phyloP scores from a whole-genome alignment of 1,140 invertebrate genomes.

The Megathymus violae region DNA sequence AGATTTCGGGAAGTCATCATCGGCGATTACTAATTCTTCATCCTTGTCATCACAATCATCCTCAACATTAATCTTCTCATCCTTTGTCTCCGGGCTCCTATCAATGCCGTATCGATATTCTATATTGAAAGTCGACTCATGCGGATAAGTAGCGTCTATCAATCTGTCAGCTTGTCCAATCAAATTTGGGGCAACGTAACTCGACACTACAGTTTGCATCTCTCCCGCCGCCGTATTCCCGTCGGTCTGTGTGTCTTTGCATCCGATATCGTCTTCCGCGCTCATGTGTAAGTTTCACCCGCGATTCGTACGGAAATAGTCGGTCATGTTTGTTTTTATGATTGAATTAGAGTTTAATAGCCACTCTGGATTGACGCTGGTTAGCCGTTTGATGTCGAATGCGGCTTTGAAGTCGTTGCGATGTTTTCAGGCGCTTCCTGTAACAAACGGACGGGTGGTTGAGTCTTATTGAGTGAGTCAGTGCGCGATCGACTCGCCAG shows the following conservation, averaged over 20 bases:
- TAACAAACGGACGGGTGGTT: slow-evolving; percentile 67
- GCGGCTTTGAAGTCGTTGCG: slow-evolving; percentile 60
- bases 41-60: slow-evolving; percentile 58
- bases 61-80: slow-evolving; percentile 67
- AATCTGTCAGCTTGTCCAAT: slow-evolving; percentile 58
- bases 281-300: slow-evolving; percentile 71
- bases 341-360: slow-evolving; percentile 74
- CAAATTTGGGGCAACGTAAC: slow-evolving; percentile 57
- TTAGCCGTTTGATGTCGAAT: slow-evolving; percentile 65
- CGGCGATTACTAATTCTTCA: slow-evolving; percentile 61
- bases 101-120: slow-evolving; percentile 56
- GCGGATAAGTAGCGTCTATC: slow-evolving; percentile 48
- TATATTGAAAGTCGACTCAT: slow-evolving; percentile 34
- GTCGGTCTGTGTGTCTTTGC: slow-evolving; percentile 41
- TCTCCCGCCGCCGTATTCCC: slow-evolving; percentile 47
- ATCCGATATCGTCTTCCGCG: slow-evolving; percentile 52
- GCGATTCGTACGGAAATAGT: slow-evolving; percentile 63
- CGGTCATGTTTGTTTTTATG: slow-evolving; percentile 80
- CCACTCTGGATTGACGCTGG: slow-evolving; percentile 57
- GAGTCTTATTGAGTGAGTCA: slow-evolving; percentile 62
- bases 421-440: slow-evolving; percentile 68
- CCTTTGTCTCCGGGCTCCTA: slow-evolving; percentile 57
- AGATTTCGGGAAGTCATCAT: slow-evolving; percentile 40
- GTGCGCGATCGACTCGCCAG: slow-evolving; percentile 40
- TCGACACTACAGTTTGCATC: slow-evolving; percentile 71